phyloP scores from a whole-genome alignment of 2,113 vertebrate species.

The Onychostoma macrolepis region DNA sequence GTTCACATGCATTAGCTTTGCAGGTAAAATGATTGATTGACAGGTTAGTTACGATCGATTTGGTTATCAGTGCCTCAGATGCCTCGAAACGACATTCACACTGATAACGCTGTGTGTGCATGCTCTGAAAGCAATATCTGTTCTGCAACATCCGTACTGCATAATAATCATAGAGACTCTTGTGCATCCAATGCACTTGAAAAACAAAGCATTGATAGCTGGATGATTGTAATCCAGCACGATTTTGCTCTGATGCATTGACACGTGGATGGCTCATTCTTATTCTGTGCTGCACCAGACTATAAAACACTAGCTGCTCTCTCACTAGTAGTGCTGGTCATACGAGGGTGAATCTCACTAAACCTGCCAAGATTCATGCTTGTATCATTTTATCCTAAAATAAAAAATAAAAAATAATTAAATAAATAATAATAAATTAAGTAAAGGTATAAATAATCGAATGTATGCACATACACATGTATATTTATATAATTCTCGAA shows the following conservation, averaged over 20 bases:
- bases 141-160: background rate
- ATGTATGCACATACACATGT: too few species aligned
- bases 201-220: background rate
- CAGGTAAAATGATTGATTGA: background rate
- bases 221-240: background rate
- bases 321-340: background rate
- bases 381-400: background rate
- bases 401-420: background rate
- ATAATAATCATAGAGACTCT: background rate
- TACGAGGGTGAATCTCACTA: background rate
- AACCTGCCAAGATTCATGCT: background rate
- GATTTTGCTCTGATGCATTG: background rate
- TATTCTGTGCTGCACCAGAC: background rate
- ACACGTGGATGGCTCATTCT: background rate
- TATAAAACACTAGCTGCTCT: background rate
- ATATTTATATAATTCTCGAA: too few species aligned
- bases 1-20: background rate
- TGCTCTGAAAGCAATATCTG: background rate
- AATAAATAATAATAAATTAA: too few species aligned
- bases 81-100: background rate
- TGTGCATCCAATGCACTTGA: background rate
- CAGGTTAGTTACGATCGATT: background rate
- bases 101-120: background rate
- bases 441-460: too few species aligned
- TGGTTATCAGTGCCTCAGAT: background rate